A percentile compares a stretch with the other conserved stretches of the same genome.
Evolutionary conservation across 2,888 invertebrate species (phyloP).

Genomic region (Ennomos quercinarius): DNA sequence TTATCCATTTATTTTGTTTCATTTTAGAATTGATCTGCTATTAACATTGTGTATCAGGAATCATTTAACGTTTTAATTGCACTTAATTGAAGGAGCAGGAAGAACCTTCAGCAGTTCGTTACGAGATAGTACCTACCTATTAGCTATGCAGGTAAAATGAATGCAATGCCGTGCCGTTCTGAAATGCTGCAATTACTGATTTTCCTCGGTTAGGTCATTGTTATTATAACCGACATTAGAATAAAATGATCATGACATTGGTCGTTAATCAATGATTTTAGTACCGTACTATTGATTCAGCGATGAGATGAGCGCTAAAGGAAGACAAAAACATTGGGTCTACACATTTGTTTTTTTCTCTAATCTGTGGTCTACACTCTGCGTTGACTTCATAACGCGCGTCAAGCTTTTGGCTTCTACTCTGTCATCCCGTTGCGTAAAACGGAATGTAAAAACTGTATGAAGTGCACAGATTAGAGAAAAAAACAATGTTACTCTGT

Average conservation of each 20-base stretch:
- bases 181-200: slow-evolving; percentile 30
- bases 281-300: slow-evolving; percentile 7
- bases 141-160: slow-evolving; percentile 54
- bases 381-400: too few relatives aligned
- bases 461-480: background rate
- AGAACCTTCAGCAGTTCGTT: slow-evolving; percentile 70
- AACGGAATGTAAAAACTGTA: slow-evolving; percentile 39
- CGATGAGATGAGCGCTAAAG: background rate
- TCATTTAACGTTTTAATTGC: slow-evolving; percentile 33
- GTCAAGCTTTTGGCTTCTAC: too few relatives aligned
- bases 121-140: slow-evolving; percentile 9
- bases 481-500: too few relatives aligned
- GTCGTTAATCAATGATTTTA: slow-evolving; percentile 13
- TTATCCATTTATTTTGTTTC: too few relatives aligned
- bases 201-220: too few relatives aligned
- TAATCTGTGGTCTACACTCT: too few relatives aligned
- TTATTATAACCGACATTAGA: too few relatives aligned
- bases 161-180: slow-evolving; percentile 53
- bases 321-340: too few relatives aligned
- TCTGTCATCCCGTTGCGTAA: slow-evolving; percentile 23
- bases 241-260: too few relatives aligned
- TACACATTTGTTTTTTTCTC: too few relatives aligned
- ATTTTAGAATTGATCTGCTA: slow-evolving; percentile 34
- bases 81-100: slow-evolving; percentile 55
- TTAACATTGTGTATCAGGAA: slow-evolving; percentile 14